phyloP scores from a whole-genome alignment of 2,888 invertebrate species.

The Dryococelus australis region DNA sequence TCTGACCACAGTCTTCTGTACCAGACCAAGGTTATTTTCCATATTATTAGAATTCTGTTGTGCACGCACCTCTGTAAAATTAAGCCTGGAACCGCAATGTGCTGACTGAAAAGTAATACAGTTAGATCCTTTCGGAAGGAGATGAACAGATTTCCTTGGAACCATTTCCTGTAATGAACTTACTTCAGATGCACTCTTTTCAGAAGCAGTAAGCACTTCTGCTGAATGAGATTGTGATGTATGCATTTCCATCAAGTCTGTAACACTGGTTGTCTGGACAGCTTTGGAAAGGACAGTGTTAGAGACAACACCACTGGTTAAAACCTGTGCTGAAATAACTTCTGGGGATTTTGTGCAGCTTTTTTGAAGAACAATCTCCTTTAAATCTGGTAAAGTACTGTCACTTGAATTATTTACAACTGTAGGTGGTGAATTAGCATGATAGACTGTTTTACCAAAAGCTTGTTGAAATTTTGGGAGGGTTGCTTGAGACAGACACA shows the following conservation, averaged over 20 bases:
- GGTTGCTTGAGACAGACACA: constrained; percentile 54
- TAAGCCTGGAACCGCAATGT: background rate
- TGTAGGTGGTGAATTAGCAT: constrained; percentile 33
- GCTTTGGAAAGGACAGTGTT: constrained; percentile 56
- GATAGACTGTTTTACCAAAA: constrained; percentile 74
- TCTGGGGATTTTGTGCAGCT: constrained; percentile 20
- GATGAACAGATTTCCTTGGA: background rate
- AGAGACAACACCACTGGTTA: background rate
- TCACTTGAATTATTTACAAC: constrained; percentile 27
- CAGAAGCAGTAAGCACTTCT: background rate
- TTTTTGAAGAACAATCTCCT: background rate
- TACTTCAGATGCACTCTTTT: background rate
- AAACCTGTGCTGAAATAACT: background rate
- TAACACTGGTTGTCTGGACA: constrained; percentile 56
- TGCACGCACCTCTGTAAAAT: background rate
- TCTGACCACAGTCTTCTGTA: background rate
- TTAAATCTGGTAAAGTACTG: constrained; percentile 17
- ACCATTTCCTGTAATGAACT: background rate
- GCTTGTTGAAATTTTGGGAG: constrained; percentile 82
- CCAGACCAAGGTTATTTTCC: background rate
- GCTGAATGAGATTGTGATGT: constrained; percentile 8
- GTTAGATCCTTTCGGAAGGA: background rate
- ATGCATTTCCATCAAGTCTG: background rate
- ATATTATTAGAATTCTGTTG: background rate
- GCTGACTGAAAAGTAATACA: background rate